Evolutionary conservation across 2,797 vertebrate genomes (phyloP).

Genomic region (Sternotherus odoratus): DNA sequence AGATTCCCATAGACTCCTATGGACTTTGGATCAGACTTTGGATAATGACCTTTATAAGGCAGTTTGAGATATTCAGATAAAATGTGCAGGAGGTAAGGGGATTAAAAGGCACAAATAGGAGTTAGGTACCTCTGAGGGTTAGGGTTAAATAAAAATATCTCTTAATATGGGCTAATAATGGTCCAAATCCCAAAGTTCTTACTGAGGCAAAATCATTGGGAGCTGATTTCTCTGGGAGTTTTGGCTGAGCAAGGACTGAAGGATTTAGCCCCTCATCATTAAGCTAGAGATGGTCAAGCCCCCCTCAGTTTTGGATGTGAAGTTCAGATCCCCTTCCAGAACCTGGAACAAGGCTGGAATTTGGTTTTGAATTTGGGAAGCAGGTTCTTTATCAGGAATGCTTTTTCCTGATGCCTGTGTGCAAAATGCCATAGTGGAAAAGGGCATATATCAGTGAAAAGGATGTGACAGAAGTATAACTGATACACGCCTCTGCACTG

Average conservation of each 20-base stretch:
- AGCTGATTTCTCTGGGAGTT: not conserved
- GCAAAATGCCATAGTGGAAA: not conserved
- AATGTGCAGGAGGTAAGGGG: not conserved
- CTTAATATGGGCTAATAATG: not conserved
- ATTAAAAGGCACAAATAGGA: not conserved
- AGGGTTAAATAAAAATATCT: no score
- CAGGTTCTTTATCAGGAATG: not conserved
- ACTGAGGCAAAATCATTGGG: not conserved
- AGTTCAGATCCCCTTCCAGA: not conserved
- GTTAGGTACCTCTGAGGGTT: not conserved
- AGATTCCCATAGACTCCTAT: not conserved
- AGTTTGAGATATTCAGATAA: rapidly evolving
- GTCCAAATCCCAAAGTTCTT: not conserved
- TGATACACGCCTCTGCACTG: not conserved
- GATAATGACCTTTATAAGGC: not conserved
- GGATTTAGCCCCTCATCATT: not conserved
- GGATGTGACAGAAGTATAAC: not conserved
- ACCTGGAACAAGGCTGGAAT: not conserved
- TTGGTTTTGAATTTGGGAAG: not conserved
- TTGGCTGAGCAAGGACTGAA: not conserved
- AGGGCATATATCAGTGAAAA: not conserved
- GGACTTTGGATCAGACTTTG: rapidly evolving
- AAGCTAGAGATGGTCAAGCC: not conserved
- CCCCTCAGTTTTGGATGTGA: not conserved
- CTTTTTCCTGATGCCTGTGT: not conserved